Evolutionary conservation across 2,113 vertebrate genomes (phyloP), one percentile per base, ranked within the genome.

Genomic region (Etia nguti): DNA sequence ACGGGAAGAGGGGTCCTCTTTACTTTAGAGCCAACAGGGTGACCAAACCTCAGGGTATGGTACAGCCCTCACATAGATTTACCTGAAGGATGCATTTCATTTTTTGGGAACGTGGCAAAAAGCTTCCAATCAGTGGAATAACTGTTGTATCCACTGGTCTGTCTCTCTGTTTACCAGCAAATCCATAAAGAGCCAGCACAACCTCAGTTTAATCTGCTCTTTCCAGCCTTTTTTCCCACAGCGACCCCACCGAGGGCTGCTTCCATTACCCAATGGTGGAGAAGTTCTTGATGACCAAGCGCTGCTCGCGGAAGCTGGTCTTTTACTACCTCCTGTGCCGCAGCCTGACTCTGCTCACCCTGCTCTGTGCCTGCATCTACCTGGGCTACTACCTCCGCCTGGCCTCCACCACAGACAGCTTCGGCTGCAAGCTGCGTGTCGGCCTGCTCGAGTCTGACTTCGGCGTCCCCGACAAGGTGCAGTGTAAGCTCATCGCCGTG

Each of bases 211-310:
- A 1, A 20, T 50, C 26, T 77, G 0, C 10, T 77, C 3, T 13
- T 26, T 65, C 36, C 22, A 43, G n/a, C 12, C 24, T 22, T 24
- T 15, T 1, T 3, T 26, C 15, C 24, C 70, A 48, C 87, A 96
- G 95, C 12, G 98, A 99, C 83, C 96, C 97, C 8, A 95, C 97
- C 0, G 98, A 98, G 86, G 97, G 95, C 90, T 95, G 97, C 85
- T 98, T 98, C 84, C 97, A 97, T 46, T 99, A 98, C 85, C 98
- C 99, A 2, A 96, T 99, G 80, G 97, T 99, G 95, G 98, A 99
- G 88, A 97, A 98, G 93, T 99, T 99, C 81, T 94, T 99, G 95
- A 97, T 96, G 95, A 98, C 98, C 0, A 99, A 99, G 92, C 97
- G 96, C 24, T 93, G 60, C 81, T 97, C 97, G 0, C 93, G 57